Conservation (phyloP, 1,140 invertebrate species). For the Cydia splendana region DNA sequence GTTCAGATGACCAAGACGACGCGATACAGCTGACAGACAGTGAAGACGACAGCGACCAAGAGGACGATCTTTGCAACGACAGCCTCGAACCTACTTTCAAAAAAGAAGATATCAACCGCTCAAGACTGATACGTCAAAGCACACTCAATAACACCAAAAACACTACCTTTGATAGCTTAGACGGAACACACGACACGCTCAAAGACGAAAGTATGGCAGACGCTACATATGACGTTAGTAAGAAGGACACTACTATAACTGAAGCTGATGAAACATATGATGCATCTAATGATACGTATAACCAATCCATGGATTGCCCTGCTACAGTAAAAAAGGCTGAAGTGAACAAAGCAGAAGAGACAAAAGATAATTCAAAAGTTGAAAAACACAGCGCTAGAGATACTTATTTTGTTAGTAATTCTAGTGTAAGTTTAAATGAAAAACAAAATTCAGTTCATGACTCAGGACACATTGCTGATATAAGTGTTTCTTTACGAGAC, state of each 20-base stretch:
- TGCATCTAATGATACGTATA: slow-evolving; percentile 13
- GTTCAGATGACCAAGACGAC: slow-evolving; percentile 48
- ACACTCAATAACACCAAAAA: slow-evolving; percentile 32
- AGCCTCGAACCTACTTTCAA: slow-evolving; percentile 65
- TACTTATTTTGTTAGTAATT: slow-evolving; percentile 38
- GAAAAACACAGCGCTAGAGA: slow-evolving; percentile 33
- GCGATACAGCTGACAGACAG: slow-evolving; percentile 51
- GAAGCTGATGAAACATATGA: slow-evolving; percentile 21
- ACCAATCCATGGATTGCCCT: slow-evolving; percentile 13
- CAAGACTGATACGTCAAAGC: slow-evolving; percentile 47
- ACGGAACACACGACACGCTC: slow-evolving; percentile 30
- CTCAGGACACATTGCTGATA: slow-evolving; percentile 26
- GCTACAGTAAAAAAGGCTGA: slow-evolving; percentile 29
- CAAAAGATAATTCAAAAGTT: not conserved
- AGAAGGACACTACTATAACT: slow-evolving; percentile 23
- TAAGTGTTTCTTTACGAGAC: not conserved
- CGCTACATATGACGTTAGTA: slow-evolving; percentile 24
- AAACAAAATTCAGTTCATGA: not conserved
- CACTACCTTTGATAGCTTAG: not conserved
- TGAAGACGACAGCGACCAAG: slow-evolving; percentile 53
- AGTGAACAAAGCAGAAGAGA: not conserved
- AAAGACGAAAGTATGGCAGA: slow-evolving; percentile 32
- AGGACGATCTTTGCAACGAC: slow-evolving; percentile 54
- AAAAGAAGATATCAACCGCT: slow-evolving; percentile 58
- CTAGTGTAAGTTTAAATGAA: slow-evolving; percentile 26